Base-by-base conservation (phyloP, 2,888 invertebrate species). In the Eupithecia inturbata region DNA sequence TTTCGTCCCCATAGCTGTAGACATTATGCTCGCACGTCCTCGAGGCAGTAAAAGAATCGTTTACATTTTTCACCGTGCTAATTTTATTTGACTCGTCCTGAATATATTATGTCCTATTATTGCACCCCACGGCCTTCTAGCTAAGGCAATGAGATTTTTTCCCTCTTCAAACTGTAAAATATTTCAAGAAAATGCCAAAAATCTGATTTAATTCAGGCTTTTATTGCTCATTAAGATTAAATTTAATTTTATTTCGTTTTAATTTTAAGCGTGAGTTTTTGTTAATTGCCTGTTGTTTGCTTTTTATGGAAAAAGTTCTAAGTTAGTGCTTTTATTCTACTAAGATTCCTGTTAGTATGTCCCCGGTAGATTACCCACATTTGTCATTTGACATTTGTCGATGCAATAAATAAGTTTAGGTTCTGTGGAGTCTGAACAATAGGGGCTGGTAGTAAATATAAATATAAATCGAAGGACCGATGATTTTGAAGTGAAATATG, bases 11-110 rank as follows among this genome's bases (percentile, higher is more conserved):
- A 82, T 84, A 84, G 73, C 69, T 81, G 86, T 85, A 87, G 82
- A 82, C 84, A 86, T 89, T 89, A 92, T 91, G 87, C 92, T 89
- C 90, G 90, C 93, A 92, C 92, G 94, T 93, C 87, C 90, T 89
- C 86, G 82, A 87, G 87, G 86, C 89, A 88, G 89, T 92, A 91
- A 93, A 92, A 91, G 87, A 87, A 86, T 88, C 94, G 92, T 93
- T 94, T 92, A 94, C 92, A 94, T 94, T 94, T 94, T 94, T 94
- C 92, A 92, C 89, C 92, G 93, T 92, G 91, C 94, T 94, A 94
- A 94, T 94, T 94, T 94, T 93, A 94, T 94, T 94, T 94, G 92
- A 92, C 93, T 93, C 91, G 85, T 86, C 91, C 89, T 92, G 94
- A 94, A 94, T 94, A 93, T 94, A 94, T 94, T 94, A 94, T 93